Evolutionary conservation across 2,888 invertebrate genomes (phyloP), one percentile per base, ranked within the genome.

Genomic region (Malachius bipustulatus): DNA sequence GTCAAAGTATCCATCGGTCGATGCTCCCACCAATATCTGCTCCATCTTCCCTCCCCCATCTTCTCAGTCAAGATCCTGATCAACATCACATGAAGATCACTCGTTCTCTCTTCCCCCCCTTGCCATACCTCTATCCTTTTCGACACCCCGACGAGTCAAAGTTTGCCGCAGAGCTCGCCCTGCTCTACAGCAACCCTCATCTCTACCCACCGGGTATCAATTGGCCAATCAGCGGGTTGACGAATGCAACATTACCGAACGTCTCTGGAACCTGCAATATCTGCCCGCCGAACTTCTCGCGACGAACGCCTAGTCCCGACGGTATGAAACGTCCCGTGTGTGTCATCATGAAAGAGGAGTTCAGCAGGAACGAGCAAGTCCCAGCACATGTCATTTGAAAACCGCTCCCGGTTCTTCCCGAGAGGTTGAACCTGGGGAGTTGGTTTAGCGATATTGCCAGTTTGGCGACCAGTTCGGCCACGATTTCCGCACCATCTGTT

Each of bases 341-440:
- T 57, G 72, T 76, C 37, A 67, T 75, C 43, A 72, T 74, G 71
- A 75, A 75, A 62, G 71, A 69, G 47, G 63, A 62, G 15, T 64
- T 65, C 28, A 68, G 70, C 49, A 67, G 60, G 33, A 57, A 69
- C 49, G 71, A 71, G 44, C 66, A 56, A 45, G 26, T 49, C 19
- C 56, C 64, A 13, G 58, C 74, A 39, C 82, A 81, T 59, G 78
- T 82, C 62, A 82, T 82, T 74, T 82, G 82, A 82, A 82, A 78
- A 71, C 82, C 82, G 66, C 79, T 82, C 57, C 77, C 82, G 77
- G 74, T 75, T 72, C 81, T 81, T 67, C 80, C 80, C 54, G 77
- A 77, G 56, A 65, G 77, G 67, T 65, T 69, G 69, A 67, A 69
- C 68, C 67, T 68, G 57, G 65, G 63, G 53, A 52, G 58, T 49